Evolutionary conservation across 2,797 vertebrate genomes (phyloP).

Genomic region (Propithecus deckenii): DNA sequence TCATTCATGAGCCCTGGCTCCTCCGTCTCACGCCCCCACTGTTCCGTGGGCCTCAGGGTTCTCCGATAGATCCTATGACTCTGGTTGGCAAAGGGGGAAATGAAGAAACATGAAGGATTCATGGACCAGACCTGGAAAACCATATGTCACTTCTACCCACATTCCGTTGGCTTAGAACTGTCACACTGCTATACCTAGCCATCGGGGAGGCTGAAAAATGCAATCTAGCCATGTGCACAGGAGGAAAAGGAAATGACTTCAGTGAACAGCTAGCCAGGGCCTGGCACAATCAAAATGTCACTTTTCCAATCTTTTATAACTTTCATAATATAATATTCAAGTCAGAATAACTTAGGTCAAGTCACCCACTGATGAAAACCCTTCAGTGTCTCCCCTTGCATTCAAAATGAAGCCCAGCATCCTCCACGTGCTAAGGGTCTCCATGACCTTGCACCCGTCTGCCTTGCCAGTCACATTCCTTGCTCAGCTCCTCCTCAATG

Average conservation of each 20-base stretch:
- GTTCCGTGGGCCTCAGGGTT: not conserved
- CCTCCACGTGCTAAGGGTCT: not conserved
- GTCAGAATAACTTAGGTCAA: not conserved
- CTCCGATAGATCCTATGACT: not conserved
- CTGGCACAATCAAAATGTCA: not conserved
- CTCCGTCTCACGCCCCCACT: not conserved
- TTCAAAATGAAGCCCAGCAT: not conserved
- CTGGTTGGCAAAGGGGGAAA: not conserved
- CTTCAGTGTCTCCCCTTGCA: not conserved
- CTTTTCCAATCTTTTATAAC: not conserved
- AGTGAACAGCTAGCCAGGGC: not conserved
- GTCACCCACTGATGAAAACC: not conserved
- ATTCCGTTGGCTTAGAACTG: not conserved
- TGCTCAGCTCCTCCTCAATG: not conserved
- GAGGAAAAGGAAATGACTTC: slow-evolving; percentile 17
- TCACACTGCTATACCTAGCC: not conserved
- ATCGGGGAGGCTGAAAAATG: not conserved
- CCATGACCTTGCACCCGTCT: not conserved
- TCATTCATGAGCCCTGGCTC: not conserved
- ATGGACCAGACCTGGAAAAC: not conserved
- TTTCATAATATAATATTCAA: not conserved
- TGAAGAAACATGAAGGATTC: not conserved
- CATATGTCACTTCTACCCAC: not conserved
- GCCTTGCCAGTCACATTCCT: not conserved
- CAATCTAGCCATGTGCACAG: not conserved